Evolutionary conservation across 23 tunicate genomes (phyloP), one percentile per base, ranked within the genome.

Genomic region (Diplosoma virens): DNA sequence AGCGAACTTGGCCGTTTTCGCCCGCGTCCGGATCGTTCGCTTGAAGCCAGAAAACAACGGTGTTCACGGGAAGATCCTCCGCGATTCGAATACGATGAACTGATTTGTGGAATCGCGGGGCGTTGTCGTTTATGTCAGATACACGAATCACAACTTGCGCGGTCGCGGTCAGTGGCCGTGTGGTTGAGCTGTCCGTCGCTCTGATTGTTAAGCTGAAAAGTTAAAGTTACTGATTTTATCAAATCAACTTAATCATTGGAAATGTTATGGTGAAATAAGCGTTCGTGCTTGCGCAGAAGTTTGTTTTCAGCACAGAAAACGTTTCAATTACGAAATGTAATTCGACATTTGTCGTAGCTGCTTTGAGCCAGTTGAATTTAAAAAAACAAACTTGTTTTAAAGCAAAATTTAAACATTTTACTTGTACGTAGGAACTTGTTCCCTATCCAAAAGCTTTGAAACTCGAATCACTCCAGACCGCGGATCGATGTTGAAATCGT

Each of bases 111-210:
- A 95, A 95, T 26, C 32, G 32, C 17, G 99, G 99, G 1, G 87
- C 56, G 56, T 95, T 95, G 85, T 95, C 99, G 85, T 95, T 95
- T 60, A 84, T 77, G 80, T 95, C 99, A 20, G 37, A 47, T 4
- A 95, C 67, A 28, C 76, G 79, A 59, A 86, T 86, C 24, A 52
- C 23, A 32, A 86, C 84, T 14, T 25, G 53, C 11, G 46, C 80
- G 1, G 92, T 30, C 0, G 87, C 59, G 30, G 59, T 54, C 25
- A 82, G 78, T 3, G 87, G 87, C 3, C 48, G 11, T 16, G 47
- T 66, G 16, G 29, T n/a, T 17, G 74, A 37, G 1, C 81, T 58
- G 47, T 82, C 87, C 0, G 75, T 82, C 3, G 87, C 87, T 17
- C 23, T 75, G 5, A 82, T 54, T 31, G 37, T 74, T n/a, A 82